Evolutionary conservation across 2,888 invertebrate species (phyloP).

Genomic region (Diploptera punctata): DNA sequence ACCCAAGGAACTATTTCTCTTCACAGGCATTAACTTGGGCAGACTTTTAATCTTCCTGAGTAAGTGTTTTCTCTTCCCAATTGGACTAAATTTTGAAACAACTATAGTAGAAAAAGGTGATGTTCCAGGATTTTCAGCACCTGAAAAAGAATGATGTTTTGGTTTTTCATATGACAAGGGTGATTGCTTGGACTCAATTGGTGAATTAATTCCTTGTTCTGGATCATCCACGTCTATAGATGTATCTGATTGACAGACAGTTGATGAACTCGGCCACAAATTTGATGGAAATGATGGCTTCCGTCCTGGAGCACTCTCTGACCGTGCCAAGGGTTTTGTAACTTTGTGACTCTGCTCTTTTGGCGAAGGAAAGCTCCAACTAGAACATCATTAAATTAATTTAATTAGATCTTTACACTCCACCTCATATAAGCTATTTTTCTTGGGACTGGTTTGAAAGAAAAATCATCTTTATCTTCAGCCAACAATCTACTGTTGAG

Average conservation of each 20-base stretch:
- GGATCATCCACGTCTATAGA: conserved; percentile 15
- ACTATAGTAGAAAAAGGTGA: background rate
- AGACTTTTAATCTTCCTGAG: conserved; percentile 46
- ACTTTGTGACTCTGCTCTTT: background rate
- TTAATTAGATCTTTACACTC: too few relatives aligned
- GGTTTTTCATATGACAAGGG: background rate
- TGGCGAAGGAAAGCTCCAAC: background rate
- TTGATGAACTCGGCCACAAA: conserved; percentile 36
- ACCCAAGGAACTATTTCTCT: conserved; percentile 49
- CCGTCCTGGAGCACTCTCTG: conserved; percentile 26
- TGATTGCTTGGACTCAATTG: background rate
- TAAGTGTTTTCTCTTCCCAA: background rate
- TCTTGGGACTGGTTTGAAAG: too few relatives aligned
- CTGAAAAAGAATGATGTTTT: conserved; percentile 21
- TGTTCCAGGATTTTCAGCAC: conserved; percentile 3
- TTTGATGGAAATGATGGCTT: conserved; percentile 2
- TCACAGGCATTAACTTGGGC: conserved; percentile 47
- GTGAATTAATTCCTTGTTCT: background rate
- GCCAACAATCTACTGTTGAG: too few relatives aligned
- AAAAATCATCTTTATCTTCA: too few relatives aligned
- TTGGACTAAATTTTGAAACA: background rate
- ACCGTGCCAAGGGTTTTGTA: background rate
- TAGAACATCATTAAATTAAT: background rate
- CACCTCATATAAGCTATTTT: too few relatives aligned
- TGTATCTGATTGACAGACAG: conserved; percentile 31